Base-by-base conservation (phyloP, 2,888 invertebrate species). In the Tuberolachnus salignus region DNA sequence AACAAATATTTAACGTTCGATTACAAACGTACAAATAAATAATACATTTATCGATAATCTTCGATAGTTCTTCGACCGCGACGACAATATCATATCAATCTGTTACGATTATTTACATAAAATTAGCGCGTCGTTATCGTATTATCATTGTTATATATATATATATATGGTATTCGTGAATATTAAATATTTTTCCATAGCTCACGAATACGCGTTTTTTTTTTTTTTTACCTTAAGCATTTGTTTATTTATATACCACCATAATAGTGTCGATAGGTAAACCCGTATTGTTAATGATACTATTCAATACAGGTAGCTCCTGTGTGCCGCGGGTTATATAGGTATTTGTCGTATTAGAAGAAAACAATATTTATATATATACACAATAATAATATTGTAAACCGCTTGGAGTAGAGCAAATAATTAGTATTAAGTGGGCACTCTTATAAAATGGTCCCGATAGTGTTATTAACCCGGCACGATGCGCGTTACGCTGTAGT, bases 91-190 rank as follows among this genome's bases (percentile, higher is more conserved):
- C 10, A 59, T 10, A 10, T 11, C 13, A 55, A 42, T 42, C 14
- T 34, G 51, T 69, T 53, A 55, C 4, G 3, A 55, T 42, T 55
- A 55, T 4, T 69, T 21, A 55, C 42, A 42, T 55, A 57, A 26
- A 71, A 57, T 71, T 57, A 71, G 46, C 16, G 23, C 16, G 23
- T 34, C 6, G 3, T 34, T 6, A 34, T 34, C 34, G 34, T 59
- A 4, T 55, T 21, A 53, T 53, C 6, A n/a, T n/a, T n/a, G n/a
- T n/a, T n/a, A n/a, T n/a, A n/a, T n/a, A n/a, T n/a, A n/a, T n/a
- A n/a, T n/a, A n/a, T n/a, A n/a, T n/a, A n/a, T 19, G n/a, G 74
- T 74, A 74, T 74, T 74, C 74, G 66, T 74, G 74, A 74, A 74
- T 74, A 74, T 74, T 4, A 34, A 63, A 74, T 73, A 73, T 63